Percentiles rank a stretch among this genome's conserved stretches.
Conservation (phyloP, 1,140 invertebrate species). For the Zaprionus gabonicus region DNA sequence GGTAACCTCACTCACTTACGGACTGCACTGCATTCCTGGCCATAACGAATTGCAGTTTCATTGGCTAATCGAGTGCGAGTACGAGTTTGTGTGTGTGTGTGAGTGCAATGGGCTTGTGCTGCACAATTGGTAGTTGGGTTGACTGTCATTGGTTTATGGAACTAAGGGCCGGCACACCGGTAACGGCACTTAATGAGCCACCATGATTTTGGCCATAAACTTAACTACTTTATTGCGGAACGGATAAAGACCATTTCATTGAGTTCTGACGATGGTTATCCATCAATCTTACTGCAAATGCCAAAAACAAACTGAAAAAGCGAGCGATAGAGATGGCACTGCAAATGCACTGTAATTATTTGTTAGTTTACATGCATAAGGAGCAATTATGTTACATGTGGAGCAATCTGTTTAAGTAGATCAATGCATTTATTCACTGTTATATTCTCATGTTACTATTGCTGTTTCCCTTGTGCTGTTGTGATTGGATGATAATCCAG, state of each 20-base stretch:
- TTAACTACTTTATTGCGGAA: slow-evolving; percentile 2
- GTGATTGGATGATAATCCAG: neutral
- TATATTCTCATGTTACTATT: neutral
- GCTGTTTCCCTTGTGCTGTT: neutral
- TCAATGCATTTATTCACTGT: too few relatives aligned
- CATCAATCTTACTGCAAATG: slow-evolving; percentile 7
- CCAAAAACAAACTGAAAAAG: neutral
- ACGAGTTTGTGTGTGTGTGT: slow-evolving; percentile 16
- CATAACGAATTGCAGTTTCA: slow-evolving; percentile 54
- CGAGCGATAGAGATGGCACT: neutral
- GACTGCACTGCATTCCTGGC: slow-evolving; percentile 47
- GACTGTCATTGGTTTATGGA: slow-evolving; percentile 65
- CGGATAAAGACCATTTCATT: slow-evolving; percentile 9
- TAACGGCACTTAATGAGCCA: slow-evolving; percentile 37
- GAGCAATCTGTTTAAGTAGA: neutral
- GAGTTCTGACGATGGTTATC: slow-evolving; percentile 14
- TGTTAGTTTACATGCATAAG: neutral
- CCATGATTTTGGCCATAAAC: slow-evolving; percentile 16
- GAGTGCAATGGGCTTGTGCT: slow-evolving; percentile 21
- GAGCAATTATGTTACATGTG: neutral
- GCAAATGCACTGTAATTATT: neutral
- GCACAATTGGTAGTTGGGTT: slow-evolving; percentile 65
- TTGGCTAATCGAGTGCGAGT: slow-evolving; percentile 21
- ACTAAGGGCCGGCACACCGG: slow-evolving; percentile 13
- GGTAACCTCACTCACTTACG: slow-evolving; percentile 13